Evolutionary conservation across 2,888 invertebrate genomes (phyloP).

Genomic region (Amblyjoppa proteus): DNA sequence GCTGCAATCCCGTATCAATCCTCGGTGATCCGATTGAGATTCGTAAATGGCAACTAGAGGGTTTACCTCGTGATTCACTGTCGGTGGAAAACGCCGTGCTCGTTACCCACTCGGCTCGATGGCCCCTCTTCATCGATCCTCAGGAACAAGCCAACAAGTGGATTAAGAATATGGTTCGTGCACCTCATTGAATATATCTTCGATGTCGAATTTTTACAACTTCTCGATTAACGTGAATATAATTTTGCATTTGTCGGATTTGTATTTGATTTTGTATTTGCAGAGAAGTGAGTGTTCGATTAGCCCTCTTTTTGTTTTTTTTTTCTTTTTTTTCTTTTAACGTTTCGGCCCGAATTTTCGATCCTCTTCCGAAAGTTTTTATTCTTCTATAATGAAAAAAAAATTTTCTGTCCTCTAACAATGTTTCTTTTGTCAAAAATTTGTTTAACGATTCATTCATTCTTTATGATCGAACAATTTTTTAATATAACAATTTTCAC

Average conservation of each 20-base stretch:
- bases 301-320: too few relatives aligned
- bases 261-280: too few relatives aligned
- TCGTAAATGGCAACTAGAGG: constrained; percentile 93
- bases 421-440: too few relatives aligned
- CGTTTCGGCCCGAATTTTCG: too few relatives aligned
- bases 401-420: too few relatives aligned
- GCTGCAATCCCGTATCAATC: constrained; percentile 89
- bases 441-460: too few relatives aligned
- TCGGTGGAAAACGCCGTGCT: constrained; percentile 96
- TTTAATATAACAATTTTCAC: background rate
- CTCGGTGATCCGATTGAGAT: constrained; percentile 92
- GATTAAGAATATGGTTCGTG: constrained; percentile 94
- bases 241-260: too few relatives aligned
- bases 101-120: constrained; percentile 92
- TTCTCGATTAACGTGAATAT: background rate
- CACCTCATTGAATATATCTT: constrained; percentile 38
- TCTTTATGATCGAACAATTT: too few relatives aligned
- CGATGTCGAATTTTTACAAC: background rate
- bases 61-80: constrained; percentile 93
- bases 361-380: too few relatives aligned
- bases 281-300: too few relatives aligned
- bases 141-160: constrained; percentile 97
- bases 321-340: too few relatives aligned
- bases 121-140: constrained; percentile 97
- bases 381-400: too few relatives aligned